Percentiles rank a stretch among this genome's conserved stretches.
Evolutionary conservation across 2,888 invertebrate genomes (phyloP).

Genomic region (Prionchulus punctatus): DNA sequence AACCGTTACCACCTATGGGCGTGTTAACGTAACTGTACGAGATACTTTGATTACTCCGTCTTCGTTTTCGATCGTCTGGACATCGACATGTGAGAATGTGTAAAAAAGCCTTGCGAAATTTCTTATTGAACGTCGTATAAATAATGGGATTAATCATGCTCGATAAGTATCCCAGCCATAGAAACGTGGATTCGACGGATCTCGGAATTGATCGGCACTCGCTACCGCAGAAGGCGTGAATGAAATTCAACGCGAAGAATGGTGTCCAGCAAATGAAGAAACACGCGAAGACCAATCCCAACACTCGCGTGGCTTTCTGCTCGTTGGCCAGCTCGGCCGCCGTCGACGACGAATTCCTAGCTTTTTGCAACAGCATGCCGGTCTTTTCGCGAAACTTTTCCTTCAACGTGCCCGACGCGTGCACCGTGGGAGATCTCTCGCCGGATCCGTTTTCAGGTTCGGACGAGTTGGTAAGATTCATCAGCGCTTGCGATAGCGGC

Average conservation of each 20-base stretch:
- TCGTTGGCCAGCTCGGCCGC: conserved; percentile 36
- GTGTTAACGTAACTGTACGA: too few species aligned
- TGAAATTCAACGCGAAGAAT: conserved; percentile 71
- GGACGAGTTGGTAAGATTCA: background rate
- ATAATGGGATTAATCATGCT: conserved; percentile 89
- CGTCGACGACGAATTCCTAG: background rate
- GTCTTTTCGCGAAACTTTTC: background rate
- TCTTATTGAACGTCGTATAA: conserved; percentile 85
- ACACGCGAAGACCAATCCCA: conserved; percentile 82
- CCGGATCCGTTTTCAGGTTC: background rate
- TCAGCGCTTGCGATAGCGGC: background rate
- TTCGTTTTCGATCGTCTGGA: too few species aligned
- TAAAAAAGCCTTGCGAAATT: conserved; percentile 69
- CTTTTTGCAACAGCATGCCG: too few species aligned
- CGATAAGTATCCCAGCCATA: conserved; percentile 83
- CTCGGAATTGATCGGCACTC: conserved; percentile 49
- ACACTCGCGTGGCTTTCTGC: conserved; percentile 86
- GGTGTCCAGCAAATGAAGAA: conserved; percentile 91
- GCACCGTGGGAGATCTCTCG: background rate
- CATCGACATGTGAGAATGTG: background rate
- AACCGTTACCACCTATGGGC: too few species aligned
- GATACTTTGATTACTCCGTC: too few species aligned
- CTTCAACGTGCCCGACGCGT: background rate
- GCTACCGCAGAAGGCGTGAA: conserved; percentile 58
- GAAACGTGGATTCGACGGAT: conserved; percentile 63